phyloP scores from a whole-genome alignment of 1,140 invertebrate genomes.

The Sycophila sp. region DNA sequence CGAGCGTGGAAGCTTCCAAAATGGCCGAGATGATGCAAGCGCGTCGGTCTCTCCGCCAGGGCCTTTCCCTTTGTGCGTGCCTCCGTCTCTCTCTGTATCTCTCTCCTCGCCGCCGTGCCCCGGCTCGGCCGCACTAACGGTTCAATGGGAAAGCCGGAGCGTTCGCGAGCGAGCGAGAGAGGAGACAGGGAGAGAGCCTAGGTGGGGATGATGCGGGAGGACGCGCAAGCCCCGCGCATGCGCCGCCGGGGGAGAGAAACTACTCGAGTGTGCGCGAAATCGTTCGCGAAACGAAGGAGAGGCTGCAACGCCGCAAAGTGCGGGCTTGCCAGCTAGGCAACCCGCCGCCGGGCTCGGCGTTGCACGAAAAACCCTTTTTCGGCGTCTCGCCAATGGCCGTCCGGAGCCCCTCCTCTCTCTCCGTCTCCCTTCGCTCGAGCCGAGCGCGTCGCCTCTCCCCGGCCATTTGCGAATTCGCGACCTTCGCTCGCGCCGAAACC shows the following conservation, averaged over 20 bases:
- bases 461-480: too few species aligned
- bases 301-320: constrained; percentile 31
- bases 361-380: constrained; percentile 38
- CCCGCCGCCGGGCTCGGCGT: neutral
- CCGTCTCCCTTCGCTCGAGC: too few species aligned
- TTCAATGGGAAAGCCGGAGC: neutral
- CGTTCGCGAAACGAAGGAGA: neutral
- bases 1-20: constrained; percentile 65
- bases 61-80: constrained; percentile 63
- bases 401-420: too few species aligned
- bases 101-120: constrained; percentile 39
- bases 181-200: neutral
- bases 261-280: neutral
- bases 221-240: constrained; percentile 58
- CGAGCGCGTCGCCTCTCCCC: neutral
- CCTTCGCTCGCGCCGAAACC: too few species aligned
- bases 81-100: neutral
- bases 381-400: constrained; percentile 36
- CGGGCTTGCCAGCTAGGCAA: constrained; percentile 19
- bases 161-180: constrained; percentile 44
- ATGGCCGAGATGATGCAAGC: constrained; percentile 66
- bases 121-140: constrained; percentile 51
- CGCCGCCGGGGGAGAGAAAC: constrained; percentile 40
- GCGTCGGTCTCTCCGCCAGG: constrained; percentile 56
- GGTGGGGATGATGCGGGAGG: constrained; percentile 48